phyloP scores from a whole-genome alignment of 2,113 vertebrate genomes.

The Girardinichthys multiradiatus region DNA sequence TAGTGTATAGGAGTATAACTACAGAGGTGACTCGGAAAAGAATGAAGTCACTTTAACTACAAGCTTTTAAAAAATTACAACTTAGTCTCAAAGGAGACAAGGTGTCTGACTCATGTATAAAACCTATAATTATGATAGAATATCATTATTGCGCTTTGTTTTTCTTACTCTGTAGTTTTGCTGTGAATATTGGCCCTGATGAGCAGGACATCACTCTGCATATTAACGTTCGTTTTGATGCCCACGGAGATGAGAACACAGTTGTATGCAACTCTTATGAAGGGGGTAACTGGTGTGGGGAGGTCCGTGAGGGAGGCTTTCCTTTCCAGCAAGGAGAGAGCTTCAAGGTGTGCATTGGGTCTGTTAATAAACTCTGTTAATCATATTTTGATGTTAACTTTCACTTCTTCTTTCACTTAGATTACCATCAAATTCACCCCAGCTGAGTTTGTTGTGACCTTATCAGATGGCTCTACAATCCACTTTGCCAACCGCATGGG shows the following conservation, averaged over 20 bases:
- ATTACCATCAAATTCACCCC: constrained; percentile 70
- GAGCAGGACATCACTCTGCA: constrained; percentile 74
- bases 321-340: constrained; percentile 75
- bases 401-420: constrained; percentile 37
- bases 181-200: constrained; percentile 70
- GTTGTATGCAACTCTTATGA: constrained; percentile 80
- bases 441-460: constrained; percentile 70
- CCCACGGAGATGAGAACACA: constrained; percentile 67
- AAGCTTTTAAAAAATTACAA: neutral
- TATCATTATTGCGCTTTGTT: neutral
- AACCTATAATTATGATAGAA: neutral
- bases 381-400: neutral
- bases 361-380: neutral
- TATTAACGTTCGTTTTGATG: constrained; percentile 78
- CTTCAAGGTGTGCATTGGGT: constrained; percentile 66
- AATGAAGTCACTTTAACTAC: neutral
- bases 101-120: neutral
- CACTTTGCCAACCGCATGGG: constrained; percentile 79
- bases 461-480: constrained; percentile 73
- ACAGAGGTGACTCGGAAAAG: neutral
- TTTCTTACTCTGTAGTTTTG: constrained; percentile 64
- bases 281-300: constrained; percentile 74
- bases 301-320: constrained; percentile 68
- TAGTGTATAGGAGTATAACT: neutral
- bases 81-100: neutral